Evolutionary conservation across 1,140 invertebrate genomes (phyloP), one percentile per base, ranked within the genome.

Genomic region (Asbolus verrucosus): DNA sequence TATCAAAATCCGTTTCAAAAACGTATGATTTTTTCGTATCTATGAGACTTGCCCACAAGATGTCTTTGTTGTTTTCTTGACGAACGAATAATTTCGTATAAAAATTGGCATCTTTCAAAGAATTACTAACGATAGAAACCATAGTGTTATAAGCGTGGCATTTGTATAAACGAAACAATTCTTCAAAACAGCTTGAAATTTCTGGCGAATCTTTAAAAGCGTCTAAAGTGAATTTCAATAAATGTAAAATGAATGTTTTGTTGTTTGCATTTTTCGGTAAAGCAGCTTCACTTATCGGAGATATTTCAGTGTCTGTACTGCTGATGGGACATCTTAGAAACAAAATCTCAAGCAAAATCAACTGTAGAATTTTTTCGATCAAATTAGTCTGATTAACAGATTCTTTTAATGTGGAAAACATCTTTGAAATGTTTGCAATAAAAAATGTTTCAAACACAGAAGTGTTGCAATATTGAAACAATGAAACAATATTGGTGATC

Each of bases 31-130:
- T 81, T 0, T 69, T 65, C 19, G 71, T 76, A 72, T 87, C 82
- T 3, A 88, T 69, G 5, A 87, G 79, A 13, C 80, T 82, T 2
- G 76, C 72, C 86, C 85, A 86, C 8, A 84, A 74, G 1, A 84
- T 75, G 36, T 82, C 75, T 5, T 76, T 19, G 8, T 73, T 71
- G 31, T 81, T 78, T 31, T 83, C 78, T 14, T 69, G 65, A 21
- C 83, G 81, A 2, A 78, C 60, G 13, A 70, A 76, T 4, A 77
- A 19, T 15, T 81, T 82, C 14, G 71, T 46, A 31, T 79, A 80
- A 27, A 76, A 81, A 18, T 74, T 67, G 2, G 78, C 67, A 0
- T 81, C 69, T 11, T 77, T 79, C 13, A 77, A 63, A n/a, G 76
- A 75, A 65, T 82, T 82, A 11, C 43, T 66, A 11, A 75, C 65